Evolutionary conservation across 2,888 invertebrate species (phyloP), one percentile per base, ranked within the genome.

Genomic region (Xestia ashworthii): DNA sequence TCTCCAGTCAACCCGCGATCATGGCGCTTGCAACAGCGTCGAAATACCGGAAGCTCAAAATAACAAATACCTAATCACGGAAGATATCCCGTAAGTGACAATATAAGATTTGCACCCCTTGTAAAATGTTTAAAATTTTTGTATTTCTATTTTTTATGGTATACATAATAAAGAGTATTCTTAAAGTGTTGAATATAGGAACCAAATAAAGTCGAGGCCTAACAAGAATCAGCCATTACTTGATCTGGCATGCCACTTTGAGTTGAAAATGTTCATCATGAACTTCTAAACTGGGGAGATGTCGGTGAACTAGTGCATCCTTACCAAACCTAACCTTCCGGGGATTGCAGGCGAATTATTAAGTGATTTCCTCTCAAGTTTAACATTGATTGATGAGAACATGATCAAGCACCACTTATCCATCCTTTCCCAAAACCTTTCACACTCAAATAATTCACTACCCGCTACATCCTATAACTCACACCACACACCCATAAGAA

Each of bases 401-500:
- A 25, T 6, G 1, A 25, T 25, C 5, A 55, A 25, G 14, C 14
- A 25, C 25, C 0, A 58, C 25, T 14, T 14, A 25, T 25, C 14
- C 58, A 14, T 2, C 0, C 25, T 58, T 58, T 8, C 14, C 0
- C 14, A 25, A 58, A 58, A 25, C 25, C 0, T 14, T 25, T 25
- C 3, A 14, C 14, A 25, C 25, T 1, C 25, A 58, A 58, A 25
- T 58, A 1, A 32, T 32, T 60, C 58, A 16, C 58, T 8, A 60
- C 25, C 14, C 85, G 87, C 84, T 82, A 3, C 12, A 68, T 71
- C 84, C 86, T 77, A 38, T 88, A 6, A 50, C 85, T 91, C 91
- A 83, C 1, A 60, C 91, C 91, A 87, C 44, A 81, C 73, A n/a
- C 77, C 73, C 82, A 84, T 88, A 93, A 95, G 93, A 93, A 93